phyloP scores from a whole-genome alignment of 2,113 vertebrate genomes.

The Hiodon alosoides region DNA sequence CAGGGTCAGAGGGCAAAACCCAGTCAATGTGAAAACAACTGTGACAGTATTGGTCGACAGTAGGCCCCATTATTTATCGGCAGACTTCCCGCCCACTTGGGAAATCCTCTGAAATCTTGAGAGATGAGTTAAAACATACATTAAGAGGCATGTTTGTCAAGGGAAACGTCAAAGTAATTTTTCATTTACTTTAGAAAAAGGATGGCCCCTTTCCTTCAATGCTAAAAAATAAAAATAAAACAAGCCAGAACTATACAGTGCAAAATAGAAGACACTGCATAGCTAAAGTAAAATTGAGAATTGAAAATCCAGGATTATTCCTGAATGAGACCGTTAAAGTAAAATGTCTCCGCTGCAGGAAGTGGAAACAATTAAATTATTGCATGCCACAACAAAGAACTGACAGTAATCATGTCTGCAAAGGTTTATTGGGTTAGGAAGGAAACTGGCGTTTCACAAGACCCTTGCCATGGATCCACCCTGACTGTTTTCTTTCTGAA shows the following conservation, averaged over 20 bases:
- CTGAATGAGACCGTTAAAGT: background rate
- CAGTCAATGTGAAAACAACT: too few relatives aligned
- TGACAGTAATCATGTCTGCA: background rate
- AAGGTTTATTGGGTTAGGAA: background rate
- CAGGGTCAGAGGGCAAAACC: background rate
- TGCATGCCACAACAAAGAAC: background rate
- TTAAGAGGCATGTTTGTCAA: too few relatives aligned
- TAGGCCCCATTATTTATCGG: background rate
- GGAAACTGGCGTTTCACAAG: conserved; percentile 7
- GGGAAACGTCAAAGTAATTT: too few relatives aligned
- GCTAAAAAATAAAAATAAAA: too few relatives aligned
- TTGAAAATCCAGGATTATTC: background rate
- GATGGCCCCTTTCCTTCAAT: too few relatives aligned
- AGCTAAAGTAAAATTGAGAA: background rate
- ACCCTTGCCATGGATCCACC: background rate
- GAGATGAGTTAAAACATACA: background rate
- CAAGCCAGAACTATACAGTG: too few relatives aligned
- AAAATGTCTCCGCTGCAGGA: too few relatives aligned
- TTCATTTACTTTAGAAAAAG: too few relatives aligned
- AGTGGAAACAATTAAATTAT: background rate
- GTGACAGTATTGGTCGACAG: too few relatives aligned
- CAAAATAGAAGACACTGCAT: too few relatives aligned
- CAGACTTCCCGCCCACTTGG: background rate
- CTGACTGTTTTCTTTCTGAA: background rate
- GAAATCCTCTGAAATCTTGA: background rate